These are phyloP conservation scores for Brachionus koreanus DNA, from an alignment of 1,140 invertebrate genomes.

Conservation along the genomic window DNA sequence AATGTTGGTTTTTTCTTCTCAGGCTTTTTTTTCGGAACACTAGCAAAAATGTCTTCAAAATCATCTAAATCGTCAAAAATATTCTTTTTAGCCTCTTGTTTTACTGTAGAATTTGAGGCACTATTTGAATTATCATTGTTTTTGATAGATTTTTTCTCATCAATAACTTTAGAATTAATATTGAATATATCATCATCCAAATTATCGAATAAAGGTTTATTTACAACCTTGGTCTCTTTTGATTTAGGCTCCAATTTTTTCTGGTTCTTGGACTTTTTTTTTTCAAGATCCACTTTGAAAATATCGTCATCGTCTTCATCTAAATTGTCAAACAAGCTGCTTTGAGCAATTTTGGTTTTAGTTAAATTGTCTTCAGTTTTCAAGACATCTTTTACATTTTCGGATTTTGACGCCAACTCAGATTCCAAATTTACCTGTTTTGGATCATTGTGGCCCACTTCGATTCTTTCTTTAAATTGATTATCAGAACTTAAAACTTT, in stretches of 20 bases:
- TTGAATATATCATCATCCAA: constrained; percentile 5
- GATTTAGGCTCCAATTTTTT: neutral
- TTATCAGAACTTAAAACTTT: neutral
- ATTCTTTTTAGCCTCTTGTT: neutral
- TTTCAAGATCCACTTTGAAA: neutral
- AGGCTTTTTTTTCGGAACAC: neutral
- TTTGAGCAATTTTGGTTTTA: neutral
- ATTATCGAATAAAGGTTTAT: neutral
- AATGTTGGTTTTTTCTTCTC: neutral
- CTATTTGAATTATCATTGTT: neutral
- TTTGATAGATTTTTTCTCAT: neutral
- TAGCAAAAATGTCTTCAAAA: neutral
- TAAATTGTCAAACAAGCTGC: constrained; percentile 11
- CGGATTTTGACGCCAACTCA: neutral
- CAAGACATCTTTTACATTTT: neutral
- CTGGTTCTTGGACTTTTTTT: neutral
- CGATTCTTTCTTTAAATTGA: neutral
- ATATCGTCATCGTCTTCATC: constrained; percentile 22
- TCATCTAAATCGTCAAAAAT: constrained; percentile 19
- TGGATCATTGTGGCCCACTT: neutral
- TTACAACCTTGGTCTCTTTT: neutral
- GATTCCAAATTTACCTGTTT: neutral
- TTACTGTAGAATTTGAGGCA: neutral
- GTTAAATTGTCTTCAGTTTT: neutral
- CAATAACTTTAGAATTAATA: neutral